These are phyloP conservation scores for Diadromus collaris DNA, from an alignment of 2,888 invertebrate genomes.

Conservation along the genomic window DNA sequence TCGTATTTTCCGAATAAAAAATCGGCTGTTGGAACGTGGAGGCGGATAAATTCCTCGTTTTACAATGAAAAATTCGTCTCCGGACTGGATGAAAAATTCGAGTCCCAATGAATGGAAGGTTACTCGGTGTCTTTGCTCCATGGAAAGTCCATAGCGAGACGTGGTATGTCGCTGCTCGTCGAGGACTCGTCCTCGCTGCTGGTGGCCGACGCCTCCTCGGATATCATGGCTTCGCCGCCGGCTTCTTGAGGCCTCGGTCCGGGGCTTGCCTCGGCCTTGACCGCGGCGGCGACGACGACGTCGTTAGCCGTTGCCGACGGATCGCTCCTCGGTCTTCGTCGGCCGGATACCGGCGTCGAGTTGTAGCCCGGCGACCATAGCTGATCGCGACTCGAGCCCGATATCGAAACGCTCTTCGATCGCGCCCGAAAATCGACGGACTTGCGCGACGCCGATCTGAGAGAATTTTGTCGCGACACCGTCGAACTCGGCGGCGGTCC, in stretches of 20 bases:
- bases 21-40: background rate
- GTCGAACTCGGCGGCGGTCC: slow-evolving; percentile 59
- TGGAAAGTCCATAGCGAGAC: slow-evolving; percentile 69
- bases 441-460: slow-evolving; percentile 71
- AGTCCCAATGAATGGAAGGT: slow-evolving; percentile 22
- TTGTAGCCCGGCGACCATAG: slow-evolving; percentile 73
- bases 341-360: slow-evolving; percentile 71
- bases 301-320: slow-evolving; percentile 78
- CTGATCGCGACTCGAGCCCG: slow-evolving; percentile 65
- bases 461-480: slow-evolving; percentile 74
- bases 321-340: slow-evolving; percentile 73
- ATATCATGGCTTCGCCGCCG: slow-evolving; percentile 86
- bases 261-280: slow-evolving; percentile 79
- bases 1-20: no score
- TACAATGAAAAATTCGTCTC: slow-evolving; percentile 25
- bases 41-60: slow-evolving; percentile 1
- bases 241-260: slow-evolving; percentile 85
- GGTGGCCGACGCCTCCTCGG: slow-evolving; percentile 80
- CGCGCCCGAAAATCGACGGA: slow-evolving; percentile 71
- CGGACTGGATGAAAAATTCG: slow-evolving; percentile 11
- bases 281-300: slow-evolving; percentile 79
- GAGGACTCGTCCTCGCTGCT: slow-evolving; percentile 79
- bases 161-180: slow-evolving; percentile 77
- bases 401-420: slow-evolving; percentile 76
- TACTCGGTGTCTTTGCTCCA: slow-evolving; percentile 68